These are phyloP conservation scores for Galleria mellonella DNA, from an alignment of 1,140 invertebrate genomes.

Conservation along the genomic window DNA sequence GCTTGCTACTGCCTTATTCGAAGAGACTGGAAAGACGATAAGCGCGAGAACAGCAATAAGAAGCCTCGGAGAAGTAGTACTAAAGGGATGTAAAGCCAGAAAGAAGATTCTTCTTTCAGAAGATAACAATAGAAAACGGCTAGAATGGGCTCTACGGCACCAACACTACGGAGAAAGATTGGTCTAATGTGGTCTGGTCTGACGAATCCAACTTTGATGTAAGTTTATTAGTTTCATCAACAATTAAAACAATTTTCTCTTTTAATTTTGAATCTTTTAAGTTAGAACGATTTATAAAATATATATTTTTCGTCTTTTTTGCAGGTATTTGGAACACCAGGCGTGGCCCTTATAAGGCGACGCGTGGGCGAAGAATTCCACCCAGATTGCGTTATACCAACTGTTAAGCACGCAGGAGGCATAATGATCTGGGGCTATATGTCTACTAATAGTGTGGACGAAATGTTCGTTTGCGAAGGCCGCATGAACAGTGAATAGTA, in stretches of 20 bases:
- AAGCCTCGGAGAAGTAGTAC: conserved; percentile 8
- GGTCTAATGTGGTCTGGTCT: conserved; percentile 16
- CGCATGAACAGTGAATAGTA: conserved; percentile 15
- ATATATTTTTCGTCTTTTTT: conserved; percentile 1
- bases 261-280: not conserved
- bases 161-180: conserved; percentile 11
- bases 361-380: conserved; percentile 2
- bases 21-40: conserved; percentile 1
- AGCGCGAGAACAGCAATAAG: not conserved
- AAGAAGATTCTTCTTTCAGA: conserved; percentile 9
- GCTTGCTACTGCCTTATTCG: conserved; percentile 10
- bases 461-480: conserved; percentile 24
- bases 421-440: conserved; percentile 52
- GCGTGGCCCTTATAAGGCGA: conserved; percentile 1
- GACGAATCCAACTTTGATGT: conserved; percentile 15
- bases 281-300: not conserved
- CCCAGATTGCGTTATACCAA: conserved; percentile 23
- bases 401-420: conserved; percentile 49
- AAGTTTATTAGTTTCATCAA: conserved; percentile 1
- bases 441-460: conserved; percentile 22
- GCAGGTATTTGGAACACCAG: conserved; percentile 1
- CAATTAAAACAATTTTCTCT: not conserved
- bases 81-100: conserved; percentile 12
- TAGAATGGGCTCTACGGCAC: conserved; percentile 9
- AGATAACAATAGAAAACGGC: conserved; percentile 10